Conservation (phyloP, 2,113 vertebrate genomes). For the Mixornis gularis region DNA sequence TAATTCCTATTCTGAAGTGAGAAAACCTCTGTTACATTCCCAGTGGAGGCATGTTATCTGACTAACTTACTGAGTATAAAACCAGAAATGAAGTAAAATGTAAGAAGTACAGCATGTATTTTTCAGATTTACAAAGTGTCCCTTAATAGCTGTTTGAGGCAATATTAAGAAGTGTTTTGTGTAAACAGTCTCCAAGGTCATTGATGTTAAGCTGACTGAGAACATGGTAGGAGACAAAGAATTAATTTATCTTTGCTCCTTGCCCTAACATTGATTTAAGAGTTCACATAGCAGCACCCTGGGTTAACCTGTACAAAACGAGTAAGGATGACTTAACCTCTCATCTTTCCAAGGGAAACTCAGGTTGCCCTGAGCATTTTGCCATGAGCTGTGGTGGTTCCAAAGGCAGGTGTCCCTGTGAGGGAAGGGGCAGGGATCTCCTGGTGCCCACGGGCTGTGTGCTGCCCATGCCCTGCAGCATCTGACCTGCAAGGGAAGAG, state of each 20-base stretch:
- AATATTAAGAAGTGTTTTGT: slow-evolving; percentile 47
- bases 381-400: not conserved
- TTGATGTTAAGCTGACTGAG: not conserved
- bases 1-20: not conserved
- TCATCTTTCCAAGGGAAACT: not conserved
- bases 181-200: slow-evolving; percentile 61
- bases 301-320: not conserved
- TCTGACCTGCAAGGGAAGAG: not conserved
- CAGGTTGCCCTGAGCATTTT: not conserved
- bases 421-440: not conserved
- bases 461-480: fast-evolving
- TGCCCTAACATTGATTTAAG: not conserved
- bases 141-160: slow-evolving; percentile 45
- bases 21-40: not conserved
- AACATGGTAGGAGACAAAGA: not conserved
- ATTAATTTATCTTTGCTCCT: slow-evolving; percentile 23
- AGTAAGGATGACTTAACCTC: fast-evolving
- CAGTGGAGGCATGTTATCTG: not conserved
- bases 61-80: not conserved
- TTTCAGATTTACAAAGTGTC: not conserved
- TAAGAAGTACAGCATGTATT: not conserved
- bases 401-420: not conserved
- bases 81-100: not conserved
- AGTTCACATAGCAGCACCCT: not conserved
- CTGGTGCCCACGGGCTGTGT: fast-evolving